Evolutionary conservation across 2,888 invertebrate genomes (phyloP).

Genomic region (Yponomeuta plumbellus): DNA sequence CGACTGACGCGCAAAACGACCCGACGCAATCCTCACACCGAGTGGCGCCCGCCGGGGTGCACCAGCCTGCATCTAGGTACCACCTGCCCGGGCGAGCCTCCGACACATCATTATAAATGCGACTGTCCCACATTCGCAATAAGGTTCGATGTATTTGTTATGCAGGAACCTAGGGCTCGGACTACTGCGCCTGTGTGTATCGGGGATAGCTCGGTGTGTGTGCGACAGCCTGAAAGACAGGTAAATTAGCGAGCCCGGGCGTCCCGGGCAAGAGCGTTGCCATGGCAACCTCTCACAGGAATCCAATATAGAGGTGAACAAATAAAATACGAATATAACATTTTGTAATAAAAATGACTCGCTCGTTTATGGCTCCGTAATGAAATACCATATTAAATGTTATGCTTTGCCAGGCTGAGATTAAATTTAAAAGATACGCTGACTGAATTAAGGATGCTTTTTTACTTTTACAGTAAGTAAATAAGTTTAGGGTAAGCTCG

Average conservation of each 20-base stretch:
- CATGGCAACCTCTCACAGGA: constrained; percentile 50
- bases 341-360: not conserved
- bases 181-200: constrained; percentile 39
- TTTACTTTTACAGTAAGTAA: not conserved
- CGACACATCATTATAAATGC: constrained; percentile 21
- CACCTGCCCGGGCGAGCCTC: not conserved
- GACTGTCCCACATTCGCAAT: constrained; percentile 35
- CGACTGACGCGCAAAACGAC: not conserved
- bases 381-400: constrained; percentile 4
- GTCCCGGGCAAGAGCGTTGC: constrained; percentile 42
- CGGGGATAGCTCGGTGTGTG: constrained; percentile 40
- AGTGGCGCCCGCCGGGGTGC: not conserved
- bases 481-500: not conserved
- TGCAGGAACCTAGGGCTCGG: constrained; percentile 41
- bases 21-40: constrained; percentile 12
- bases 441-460: not conserved
- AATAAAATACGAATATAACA: constrained; percentile 31
- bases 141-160: constrained; percentile 37
- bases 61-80: not conserved
- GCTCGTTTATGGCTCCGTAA: not conserved
- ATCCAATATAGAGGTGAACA: constrained; percentile 45
- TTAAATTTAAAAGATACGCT: not conserved
- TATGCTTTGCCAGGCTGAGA: not conserved
- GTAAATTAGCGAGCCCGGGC: constrained; percentile 48
- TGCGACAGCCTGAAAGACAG: constrained; percentile 34